Percentiles rank a stretch among this genome's conserved stretches.
Evolutionary conservation across 2,888 invertebrate genomes (phyloP).

Genomic region (Campaea margaritaria): DNA sequence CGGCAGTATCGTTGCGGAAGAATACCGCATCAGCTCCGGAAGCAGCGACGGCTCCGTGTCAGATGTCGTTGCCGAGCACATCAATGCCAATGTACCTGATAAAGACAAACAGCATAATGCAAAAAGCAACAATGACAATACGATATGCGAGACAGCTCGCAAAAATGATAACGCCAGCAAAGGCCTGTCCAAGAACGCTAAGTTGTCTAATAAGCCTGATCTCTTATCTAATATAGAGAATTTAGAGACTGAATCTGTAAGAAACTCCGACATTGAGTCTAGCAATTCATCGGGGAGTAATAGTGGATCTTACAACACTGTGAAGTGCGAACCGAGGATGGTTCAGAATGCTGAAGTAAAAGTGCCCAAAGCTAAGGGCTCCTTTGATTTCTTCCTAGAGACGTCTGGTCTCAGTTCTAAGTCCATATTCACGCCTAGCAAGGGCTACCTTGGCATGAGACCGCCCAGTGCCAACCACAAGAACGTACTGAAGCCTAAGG

Average conservation of each 20-base stretch:
- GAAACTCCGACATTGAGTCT: constrained; percentile 89
- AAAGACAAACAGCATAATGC: constrained; percentile 62
- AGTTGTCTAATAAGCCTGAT: constrained; percentile 82
- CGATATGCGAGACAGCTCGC: constrained; percentile 65
- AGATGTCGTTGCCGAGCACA: constrained; percentile 75
- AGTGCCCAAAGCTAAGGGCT: constrained; percentile 74
- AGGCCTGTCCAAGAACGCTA: constrained; percentile 69
- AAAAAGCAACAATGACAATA: constrained; percentile 56
- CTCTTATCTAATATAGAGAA: constrained; percentile 84
- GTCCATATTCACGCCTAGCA: constrained; percentile 87
- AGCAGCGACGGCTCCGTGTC: constrained; percentile 80
- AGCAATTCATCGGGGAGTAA: constrained; percentile 84
- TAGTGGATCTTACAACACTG: constrained; percentile 78
- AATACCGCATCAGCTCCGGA: constrained; percentile 82
- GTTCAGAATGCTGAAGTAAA: constrained; percentile 60
- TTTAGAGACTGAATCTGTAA: constrained; percentile 85
- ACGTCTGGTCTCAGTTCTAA: constrained; percentile 92
- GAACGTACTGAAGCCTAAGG: constrained; percentile 90
- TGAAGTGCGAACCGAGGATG: constrained; percentile 77
- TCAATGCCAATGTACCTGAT: constrained; percentile 69
- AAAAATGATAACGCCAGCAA: constrained; percentile 65
- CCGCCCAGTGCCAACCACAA: constrained; percentile 90
- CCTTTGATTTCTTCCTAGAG: constrained; percentile 91
- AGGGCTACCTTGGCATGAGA: constrained; percentile 72
- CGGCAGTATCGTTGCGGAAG: constrained; percentile 78